Base-by-base conservation (phyloP, 2,888 invertebrate genomes). In the Diarsia rubi region DNA sequence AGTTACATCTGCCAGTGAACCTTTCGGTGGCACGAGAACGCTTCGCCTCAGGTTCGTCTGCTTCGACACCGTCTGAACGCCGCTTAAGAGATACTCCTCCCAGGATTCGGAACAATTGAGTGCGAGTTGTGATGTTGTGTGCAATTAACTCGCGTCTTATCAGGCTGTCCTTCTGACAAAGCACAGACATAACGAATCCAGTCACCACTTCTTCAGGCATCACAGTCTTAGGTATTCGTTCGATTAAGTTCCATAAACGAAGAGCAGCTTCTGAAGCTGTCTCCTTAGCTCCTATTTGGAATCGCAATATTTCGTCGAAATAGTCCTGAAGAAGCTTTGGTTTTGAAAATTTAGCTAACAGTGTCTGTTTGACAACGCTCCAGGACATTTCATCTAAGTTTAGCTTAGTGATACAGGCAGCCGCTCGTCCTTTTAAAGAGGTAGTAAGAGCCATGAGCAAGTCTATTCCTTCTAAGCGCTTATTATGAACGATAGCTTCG, bases 381-480 rank as follows among this genome's bases (percentile, higher is more conserved):
- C 65, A 65, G 49, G 66, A 8, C 31, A 66, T 66, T 3, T 49
- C 49, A 2, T 66, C 8, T 49, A 66, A 16, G 49, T 66, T 66
- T 8, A 66, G 8, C 14, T 66, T 66, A 5, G 66, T 66, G 6
- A 66, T 49, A 14, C 66, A 66, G 8, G 66, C 6, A 8, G 86
- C 83, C 2, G 86, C 88, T 2, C 88, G 78, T 0, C 88, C 88
- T 68, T 86, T 86, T 4, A 89, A 66, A 0, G 87, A 67, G 12
- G 44, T n/a, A 0, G 86, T 87, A 64, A 88, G 81, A 19, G 84
- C 80, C 57, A 88, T 16, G 4, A 88, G 73, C 42, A 88, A 60
- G 11, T 59, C 57, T 59, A 59, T 59, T 59, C 57, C 57, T 59
- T 59, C 57, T 59, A 59, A 59, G 57, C 57, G 57, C 57, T 59